Conservation (phyloP, 1,140 invertebrate species). For the Metopolophium dirhodum region DNA sequence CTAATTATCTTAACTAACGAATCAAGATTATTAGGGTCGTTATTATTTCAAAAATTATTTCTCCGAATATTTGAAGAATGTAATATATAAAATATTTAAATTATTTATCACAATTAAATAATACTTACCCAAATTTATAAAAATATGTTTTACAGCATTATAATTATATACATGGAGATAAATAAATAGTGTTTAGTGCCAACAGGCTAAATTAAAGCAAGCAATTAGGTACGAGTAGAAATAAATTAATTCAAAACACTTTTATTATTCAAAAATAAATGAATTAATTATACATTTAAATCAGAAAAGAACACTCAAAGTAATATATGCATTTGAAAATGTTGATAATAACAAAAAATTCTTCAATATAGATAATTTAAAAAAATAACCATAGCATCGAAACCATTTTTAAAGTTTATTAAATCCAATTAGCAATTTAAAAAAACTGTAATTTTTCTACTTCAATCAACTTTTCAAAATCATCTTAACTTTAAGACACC, state of each 20-base stretch:
- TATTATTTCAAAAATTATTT: neutral
- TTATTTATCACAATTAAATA: neutral
- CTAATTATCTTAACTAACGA: constrained; percentile 1
- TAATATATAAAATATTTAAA: neutral
- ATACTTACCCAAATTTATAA: neutral
- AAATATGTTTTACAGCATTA: neutral
- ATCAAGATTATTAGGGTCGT: neutral
- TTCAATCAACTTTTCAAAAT: neutral
- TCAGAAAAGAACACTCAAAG: neutral
- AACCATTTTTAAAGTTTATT: neutral
- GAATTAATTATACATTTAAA: neutral
- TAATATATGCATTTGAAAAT: neutral
- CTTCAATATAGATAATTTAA: neutral
- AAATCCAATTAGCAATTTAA: neutral
- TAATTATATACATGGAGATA: neutral
- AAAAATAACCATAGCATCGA: neutral
- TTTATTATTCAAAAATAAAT: neutral
- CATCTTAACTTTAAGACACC: neutral
- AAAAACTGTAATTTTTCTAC: neutral
- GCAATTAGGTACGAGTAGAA: neutral
- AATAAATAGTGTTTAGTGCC: neutral
- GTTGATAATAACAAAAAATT: neutral
- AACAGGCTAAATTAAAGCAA: neutral
- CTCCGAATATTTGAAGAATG: too few relatives aligned
- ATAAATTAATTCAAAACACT: neutral